Conservation (phyloP, 2,797 vertebrate genomes). For the Lateolabrax maculatus region DNA sequence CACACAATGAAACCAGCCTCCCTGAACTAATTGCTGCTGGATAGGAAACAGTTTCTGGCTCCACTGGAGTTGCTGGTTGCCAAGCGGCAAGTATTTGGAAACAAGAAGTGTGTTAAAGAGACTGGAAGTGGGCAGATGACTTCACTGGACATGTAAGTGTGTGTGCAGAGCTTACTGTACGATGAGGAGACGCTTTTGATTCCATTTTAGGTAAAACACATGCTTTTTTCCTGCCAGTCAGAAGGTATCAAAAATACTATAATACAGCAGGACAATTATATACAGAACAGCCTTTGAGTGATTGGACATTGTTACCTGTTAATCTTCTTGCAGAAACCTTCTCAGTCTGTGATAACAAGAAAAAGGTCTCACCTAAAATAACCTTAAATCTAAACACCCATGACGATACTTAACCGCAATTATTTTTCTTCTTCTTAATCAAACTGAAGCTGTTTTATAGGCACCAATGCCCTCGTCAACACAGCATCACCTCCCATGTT, state of each 20-base stretch:
- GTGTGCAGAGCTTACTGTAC: neutral
- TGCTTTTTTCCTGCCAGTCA: neutral
- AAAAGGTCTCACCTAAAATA: neutral
- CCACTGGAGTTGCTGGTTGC: slow-evolving; percentile 29
- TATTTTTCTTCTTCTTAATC: neutral
- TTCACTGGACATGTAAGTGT: neutral
- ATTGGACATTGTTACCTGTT: neutral
- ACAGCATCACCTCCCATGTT: slow-evolving; percentile 5
- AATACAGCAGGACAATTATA: too few species aligned
- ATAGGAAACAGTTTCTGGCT: slow-evolving; percentile 52
- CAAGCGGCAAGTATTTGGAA: slow-evolving; percentile 29
- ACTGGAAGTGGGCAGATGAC: slow-evolving; percentile 4
- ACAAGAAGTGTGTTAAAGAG: slow-evolving; percentile 17
- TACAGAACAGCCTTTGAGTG: neutral
- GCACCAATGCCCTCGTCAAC: neutral
- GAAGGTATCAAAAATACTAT: neutral
- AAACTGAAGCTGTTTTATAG: slow-evolving; percentile 8
- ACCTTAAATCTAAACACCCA: neutral
- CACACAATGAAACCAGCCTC: slow-evolving; percentile 45
- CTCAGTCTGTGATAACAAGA: neutral
- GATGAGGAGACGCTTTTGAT: neutral
- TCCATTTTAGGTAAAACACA: neutral
- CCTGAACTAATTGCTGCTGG: slow-evolving; percentile 55
- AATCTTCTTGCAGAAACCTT: neutral
- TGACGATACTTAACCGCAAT: neutral